These are phyloP conservation scores for Doryteuthis pealeii DNA, from an alignment of 1,140 invertebrate genomes.

Conservation along the genomic window DNA sequence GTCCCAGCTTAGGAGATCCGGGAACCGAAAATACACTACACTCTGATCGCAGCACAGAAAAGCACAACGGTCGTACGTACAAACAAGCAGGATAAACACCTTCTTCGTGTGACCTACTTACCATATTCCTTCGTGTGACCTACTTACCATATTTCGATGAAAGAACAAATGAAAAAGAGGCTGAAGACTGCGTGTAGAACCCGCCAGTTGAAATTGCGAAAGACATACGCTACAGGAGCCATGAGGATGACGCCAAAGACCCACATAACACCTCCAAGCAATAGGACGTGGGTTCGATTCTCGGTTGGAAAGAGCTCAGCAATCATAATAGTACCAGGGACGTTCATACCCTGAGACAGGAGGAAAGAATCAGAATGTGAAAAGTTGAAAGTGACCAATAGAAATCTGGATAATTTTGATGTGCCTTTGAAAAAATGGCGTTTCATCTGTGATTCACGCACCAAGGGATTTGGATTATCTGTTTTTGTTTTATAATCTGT, in stretches of 20 bases:
- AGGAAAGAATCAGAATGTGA: constrained; percentile 2
- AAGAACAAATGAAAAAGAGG: constrained; percentile 22
- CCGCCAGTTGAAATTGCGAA: constrained; percentile 33
- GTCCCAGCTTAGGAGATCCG: too few relatives aligned
- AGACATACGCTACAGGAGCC: constrained; percentile 30
- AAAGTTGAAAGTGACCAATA: background rate
- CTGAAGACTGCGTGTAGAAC: constrained; percentile 28
- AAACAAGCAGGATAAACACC: too few relatives aligned
- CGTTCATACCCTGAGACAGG: constrained; percentile 24
- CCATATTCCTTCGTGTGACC: too few relatives aligned
- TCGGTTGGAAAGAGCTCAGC: constrained; percentile 35
- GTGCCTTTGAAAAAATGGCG: background rate
- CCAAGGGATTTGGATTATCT: too few relatives aligned
- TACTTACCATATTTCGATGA: constrained; percentile 39
- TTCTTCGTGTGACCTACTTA: too few relatives aligned
- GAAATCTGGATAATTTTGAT: background rate
- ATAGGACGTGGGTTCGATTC: constrained; percentile 20
- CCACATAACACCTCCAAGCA: constrained; percentile 28
- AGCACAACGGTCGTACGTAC: too few relatives aligned
- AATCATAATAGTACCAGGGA: constrained; percentile 23
- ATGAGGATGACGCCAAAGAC: constrained; percentile 23
- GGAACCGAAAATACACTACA: too few relatives aligned
- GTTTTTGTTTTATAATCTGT: too few relatives aligned
- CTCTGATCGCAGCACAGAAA: too few relatives aligned
- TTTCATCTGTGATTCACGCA: too few relatives aligned